Percentiles rank a stretch among this genome's conserved stretches.
Conservation (phyloP, 2,113 vertebrate species). For the Pluvialis apricaria region DNA sequence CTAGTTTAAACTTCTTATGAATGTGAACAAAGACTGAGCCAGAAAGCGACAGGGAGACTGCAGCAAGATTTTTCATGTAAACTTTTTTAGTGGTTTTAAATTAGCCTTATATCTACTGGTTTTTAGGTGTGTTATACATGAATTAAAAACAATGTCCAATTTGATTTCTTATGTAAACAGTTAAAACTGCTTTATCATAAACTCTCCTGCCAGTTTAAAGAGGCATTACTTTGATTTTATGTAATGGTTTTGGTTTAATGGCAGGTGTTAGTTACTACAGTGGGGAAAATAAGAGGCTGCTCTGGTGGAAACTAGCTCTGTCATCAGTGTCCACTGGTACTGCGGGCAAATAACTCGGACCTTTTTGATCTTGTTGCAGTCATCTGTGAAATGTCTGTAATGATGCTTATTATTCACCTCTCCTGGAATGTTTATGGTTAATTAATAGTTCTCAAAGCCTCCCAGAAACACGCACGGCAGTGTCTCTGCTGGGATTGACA, state of each 20-base stretch:
- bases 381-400: not conserved
- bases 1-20: not conserved
- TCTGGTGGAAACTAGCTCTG: not conserved
- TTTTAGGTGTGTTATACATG: not conserved
- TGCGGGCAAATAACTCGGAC: not conserved
- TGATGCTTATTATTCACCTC: constrained; percentile 24
- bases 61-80: not conserved
- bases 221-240: not conserved
- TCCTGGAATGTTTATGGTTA: constrained; percentile 21
- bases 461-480: not conserved
- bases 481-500: not conserved
- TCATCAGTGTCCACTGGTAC: not conserved
- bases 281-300: constrained; percentile 18
- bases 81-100: not conserved
- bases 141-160: not conserved
- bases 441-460: constrained; percentile 18
- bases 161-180: not conserved
- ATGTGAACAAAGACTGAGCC: not conserved
- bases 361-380: constrained; percentile 34
- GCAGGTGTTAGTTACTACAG: not conserved
- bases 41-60: not conserved
- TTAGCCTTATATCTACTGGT: not conserved
- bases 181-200: not conserved
- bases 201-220: not conserved
- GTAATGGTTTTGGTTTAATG: not conserved